Conservation (phyloP, 2,797 vertebrate species). For the Betta splendens region DNA sequence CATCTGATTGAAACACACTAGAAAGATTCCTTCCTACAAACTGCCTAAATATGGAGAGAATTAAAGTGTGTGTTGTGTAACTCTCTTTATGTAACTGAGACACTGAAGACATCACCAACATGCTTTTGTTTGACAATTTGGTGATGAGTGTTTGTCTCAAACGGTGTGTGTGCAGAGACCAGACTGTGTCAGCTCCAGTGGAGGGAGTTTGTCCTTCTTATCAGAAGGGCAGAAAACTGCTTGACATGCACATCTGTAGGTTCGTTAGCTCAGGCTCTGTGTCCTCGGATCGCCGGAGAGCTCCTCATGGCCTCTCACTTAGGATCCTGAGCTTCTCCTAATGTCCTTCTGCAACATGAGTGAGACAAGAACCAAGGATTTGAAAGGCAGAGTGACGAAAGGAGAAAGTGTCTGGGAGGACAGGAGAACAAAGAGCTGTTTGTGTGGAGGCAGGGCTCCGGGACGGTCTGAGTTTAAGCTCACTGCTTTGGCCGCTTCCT, state of each 20-base stretch:
- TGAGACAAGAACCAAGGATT: not conserved
- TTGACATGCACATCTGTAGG: too few relatives aligned
- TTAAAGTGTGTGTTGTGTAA: conserved; percentile 16
- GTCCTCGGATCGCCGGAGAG: too few relatives aligned
- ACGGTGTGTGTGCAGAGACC: too few relatives aligned
- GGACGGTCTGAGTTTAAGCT: too few relatives aligned
- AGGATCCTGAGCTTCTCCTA: too few relatives aligned
- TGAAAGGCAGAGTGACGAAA: not conserved
- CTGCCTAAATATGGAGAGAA: conserved; percentile 35
- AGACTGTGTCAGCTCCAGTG: too few relatives aligned
- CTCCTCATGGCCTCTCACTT: too few relatives aligned
- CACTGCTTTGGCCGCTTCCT: conserved; percentile 44
- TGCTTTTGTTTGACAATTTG: conserved; percentile 29
- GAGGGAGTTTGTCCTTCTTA: too few relatives aligned
- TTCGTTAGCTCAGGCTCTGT: too few relatives aligned
- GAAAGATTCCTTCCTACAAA: conserved; percentile 25
- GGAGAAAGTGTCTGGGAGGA: conserved; percentile 6
- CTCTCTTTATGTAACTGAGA: conserved; percentile 6
- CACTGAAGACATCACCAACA: conserved; percentile 8
- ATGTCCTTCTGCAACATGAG: too few relatives aligned
- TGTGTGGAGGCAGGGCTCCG: conserved; percentile 72
- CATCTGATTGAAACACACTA: too few relatives aligned
- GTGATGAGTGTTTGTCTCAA: conserved; percentile 10
- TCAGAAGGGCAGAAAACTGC: too few relatives aligned
- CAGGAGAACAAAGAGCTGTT: conserved; percentile 70